A percentile compares a stretch with the other conserved stretches of the same genome.
phyloP scores from a whole-genome alignment of 2,113 vertebrate genomes.

The Ellobius talpinus region DNA sequence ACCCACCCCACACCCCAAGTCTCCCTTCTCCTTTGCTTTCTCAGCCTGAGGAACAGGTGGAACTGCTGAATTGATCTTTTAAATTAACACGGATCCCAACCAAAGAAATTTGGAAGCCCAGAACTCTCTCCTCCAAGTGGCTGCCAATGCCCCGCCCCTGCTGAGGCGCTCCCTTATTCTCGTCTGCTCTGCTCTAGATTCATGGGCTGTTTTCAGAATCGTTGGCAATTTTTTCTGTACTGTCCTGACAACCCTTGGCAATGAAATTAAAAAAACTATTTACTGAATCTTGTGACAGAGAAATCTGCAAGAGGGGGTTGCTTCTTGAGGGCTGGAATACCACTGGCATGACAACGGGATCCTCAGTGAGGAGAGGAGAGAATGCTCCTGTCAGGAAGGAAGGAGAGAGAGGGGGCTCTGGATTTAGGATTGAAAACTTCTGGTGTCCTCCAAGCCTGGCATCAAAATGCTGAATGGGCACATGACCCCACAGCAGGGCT shows the following conservation, averaged over 20 bases:
- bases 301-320: constrained; percentile 66
- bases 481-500: background rate
- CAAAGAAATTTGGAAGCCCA: constrained; percentile 45
- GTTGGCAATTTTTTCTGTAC: constrained; percentile 81
- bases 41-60: constrained; percentile 25
- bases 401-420: background rate
- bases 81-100: background rate
- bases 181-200: constrained; percentile 63
- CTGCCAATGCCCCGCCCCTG: constrained; percentile 34
- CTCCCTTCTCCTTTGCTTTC: background rate
- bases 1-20: background rate
- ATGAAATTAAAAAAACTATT: constrained; percentile 80
- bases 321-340: constrained; percentile 52
- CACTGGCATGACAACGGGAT: constrained; percentile 68
- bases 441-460: background rate
- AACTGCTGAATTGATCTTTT: constrained; percentile 68
- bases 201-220: constrained; percentile 52
- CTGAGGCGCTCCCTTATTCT: constrained; percentile 66
- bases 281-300: constrained; percentile 56
- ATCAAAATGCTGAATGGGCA: background rate
- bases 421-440: constrained; percentile 48
- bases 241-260: constrained; percentile 84
- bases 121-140: constrained; percentile 57
- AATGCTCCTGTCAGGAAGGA: background rate
- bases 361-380: background rate